Evolutionary conservation across 2,113 vertebrate species (phyloP).

Genomic region (Pteropus alecto): DNA sequence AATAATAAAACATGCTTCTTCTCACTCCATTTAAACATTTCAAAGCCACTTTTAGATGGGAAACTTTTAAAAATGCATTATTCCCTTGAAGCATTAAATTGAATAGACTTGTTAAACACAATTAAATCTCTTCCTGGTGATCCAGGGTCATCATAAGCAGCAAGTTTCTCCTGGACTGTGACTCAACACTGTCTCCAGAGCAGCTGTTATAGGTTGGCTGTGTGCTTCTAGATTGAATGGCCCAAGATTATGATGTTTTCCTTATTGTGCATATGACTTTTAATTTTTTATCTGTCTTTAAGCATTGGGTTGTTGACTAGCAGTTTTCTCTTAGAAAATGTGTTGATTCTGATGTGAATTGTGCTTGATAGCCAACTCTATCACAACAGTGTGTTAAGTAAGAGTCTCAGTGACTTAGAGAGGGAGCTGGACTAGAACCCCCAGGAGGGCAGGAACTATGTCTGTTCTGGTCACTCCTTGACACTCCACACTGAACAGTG

Average conservation of each 20-base stretch:
- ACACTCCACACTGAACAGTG: no score
- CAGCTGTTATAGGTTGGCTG: neutral
- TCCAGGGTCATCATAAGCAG: rapidly evolving
- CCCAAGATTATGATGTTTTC: neutral
- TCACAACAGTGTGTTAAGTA: neutral
- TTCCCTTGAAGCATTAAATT: neutral
- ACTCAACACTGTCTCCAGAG: neutral
- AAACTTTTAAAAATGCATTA: neutral
- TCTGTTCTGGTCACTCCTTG: neutral
- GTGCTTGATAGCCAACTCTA: neutral
- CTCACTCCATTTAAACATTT: neutral
- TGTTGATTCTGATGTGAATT: neutral
- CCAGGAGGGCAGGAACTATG: neutral
- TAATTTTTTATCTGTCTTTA: neutral
- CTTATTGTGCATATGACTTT: neutral
- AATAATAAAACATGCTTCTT: neutral
- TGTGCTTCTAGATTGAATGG: no score
- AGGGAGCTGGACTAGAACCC: neutral
- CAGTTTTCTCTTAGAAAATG: neutral
- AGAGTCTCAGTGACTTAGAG: neutral
- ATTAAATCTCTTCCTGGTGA: neutral
- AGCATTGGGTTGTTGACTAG: neutral
- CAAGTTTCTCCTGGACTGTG: neutral
- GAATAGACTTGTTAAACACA: neutral
- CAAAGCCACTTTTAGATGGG: neutral